Conservation (phyloP, 2,888 invertebrate species). For the Megaustenia siamemsis region DNA sequence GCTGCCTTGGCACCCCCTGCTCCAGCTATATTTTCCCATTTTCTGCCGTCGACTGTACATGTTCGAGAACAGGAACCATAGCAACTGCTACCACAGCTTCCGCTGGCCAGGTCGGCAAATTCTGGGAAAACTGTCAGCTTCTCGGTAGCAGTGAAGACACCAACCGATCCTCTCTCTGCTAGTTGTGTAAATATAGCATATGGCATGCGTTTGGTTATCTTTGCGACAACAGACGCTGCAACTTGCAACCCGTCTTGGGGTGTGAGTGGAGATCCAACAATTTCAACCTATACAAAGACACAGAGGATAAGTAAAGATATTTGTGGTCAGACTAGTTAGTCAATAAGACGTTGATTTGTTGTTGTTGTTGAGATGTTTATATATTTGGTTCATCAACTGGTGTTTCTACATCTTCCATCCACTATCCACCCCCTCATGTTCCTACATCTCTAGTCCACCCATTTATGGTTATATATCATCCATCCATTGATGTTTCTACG, state of each 20-base stretch:
- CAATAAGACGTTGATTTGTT: too few species aligned
- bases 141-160: slow-evolving; percentile 34
- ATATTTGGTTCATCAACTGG: too few species aligned
- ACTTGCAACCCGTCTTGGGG: neutral
- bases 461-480: too few species aligned
- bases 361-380: too few species aligned
- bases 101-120: slow-evolving; percentile 16
- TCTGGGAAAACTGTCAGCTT: slow-evolving; percentile 41
- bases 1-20: slow-evolving; percentile 61
- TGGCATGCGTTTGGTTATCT: slow-evolving; percentile 36
- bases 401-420: too few species aligned
- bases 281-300: slow-evolving; percentile 14
- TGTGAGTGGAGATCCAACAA: slow-evolving; percentile 31
- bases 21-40: slow-evolving; percentile 64
- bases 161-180: neutral
- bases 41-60: slow-evolving; percentile 71
- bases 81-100: slow-evolving; percentile 30
- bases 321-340: too few species aligned
- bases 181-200: slow-evolving; percentile 8
- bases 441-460: too few species aligned
- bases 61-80: slow-evolving; percentile 62
- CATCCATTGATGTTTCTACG: too few species aligned
- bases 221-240: slow-evolving; percentile 26
- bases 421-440: too few species aligned
- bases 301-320: neutral